Evolutionary conservation across 2,113 vertebrate species (phyloP).

Genomic region (Gracilinanus agilis): DNA sequence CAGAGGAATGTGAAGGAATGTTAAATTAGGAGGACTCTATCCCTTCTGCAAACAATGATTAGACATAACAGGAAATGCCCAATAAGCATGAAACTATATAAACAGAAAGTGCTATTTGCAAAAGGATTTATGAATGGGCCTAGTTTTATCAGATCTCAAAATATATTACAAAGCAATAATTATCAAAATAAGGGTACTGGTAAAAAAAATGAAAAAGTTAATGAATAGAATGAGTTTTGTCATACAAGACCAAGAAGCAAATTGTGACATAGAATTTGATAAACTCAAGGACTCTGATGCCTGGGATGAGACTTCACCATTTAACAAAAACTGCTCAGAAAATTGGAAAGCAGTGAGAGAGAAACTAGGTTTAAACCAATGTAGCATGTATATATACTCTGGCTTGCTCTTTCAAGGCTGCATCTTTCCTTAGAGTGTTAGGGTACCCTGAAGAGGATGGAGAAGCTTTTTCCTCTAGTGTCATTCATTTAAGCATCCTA

Average conservation of each 20-base stretch:
- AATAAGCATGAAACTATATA: neutral
- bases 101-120: neutral
- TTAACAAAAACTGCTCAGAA: neutral
- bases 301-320: neutral
- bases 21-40: rapidly evolving
- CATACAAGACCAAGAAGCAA: neutral
- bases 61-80: neutral
- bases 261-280: neutral
- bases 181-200: neutral
- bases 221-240: neutral
- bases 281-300: neutral
- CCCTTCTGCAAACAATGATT: neutral
- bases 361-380: neutral
- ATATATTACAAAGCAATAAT: neutral
- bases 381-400: neutral
- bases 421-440: neutral
- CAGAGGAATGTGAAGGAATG: neutral
- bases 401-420: neutral
- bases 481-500: neutral
- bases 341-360: neutral
- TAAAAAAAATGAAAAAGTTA: neutral
- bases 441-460: neutral
- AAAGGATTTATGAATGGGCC: rapidly evolving
- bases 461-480: neutral
- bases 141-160: neutral